These are phyloP conservation scores for Caenorhabditis doughertyi DNA, from an alignment of 2,888 invertebrate genomes.

Conservation along the genomic window DNA sequence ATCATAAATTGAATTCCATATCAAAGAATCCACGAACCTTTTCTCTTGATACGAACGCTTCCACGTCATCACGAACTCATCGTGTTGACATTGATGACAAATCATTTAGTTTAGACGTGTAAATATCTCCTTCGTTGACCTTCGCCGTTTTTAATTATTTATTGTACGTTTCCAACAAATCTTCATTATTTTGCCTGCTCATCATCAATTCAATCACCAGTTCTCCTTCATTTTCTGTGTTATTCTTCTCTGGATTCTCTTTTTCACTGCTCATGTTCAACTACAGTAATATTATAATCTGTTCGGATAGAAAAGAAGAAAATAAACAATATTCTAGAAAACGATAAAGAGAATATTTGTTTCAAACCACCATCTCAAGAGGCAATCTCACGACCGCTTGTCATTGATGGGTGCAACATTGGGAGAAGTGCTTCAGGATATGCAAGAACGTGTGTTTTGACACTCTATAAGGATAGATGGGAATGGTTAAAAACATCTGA, in stretches of 20 bases:
- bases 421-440: slow-evolving; percentile 75
- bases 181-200: slow-evolving; percentile 13
- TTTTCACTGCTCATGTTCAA: slow-evolving; percentile 20
- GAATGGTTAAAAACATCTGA: background rate
- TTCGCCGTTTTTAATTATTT: background rate
- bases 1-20: slow-evolving; percentile 38
- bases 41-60: slow-evolving; percentile 54
- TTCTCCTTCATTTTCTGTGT: slow-evolving; percentile 1
- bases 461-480: background rate
- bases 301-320: background rate
- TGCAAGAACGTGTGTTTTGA: slow-evolving; percentile 73
- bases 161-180: background rate
- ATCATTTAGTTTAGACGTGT: slow-evolving; percentile 60
- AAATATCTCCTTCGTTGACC: slow-evolving; percentile 25
- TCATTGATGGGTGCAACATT: slow-evolving; percentile 78
- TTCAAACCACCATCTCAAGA: slow-evolving; percentile 65
- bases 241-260: slow-evolving; percentile 2
- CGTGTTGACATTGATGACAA: slow-evolving; percentile 59
- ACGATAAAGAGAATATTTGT: slow-evolving; percentile 45
- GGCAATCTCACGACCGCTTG: slow-evolving; percentile 71
- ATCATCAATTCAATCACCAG: background rate
- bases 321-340: slow-evolving; percentile 30
- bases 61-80: slow-evolving; percentile 37
- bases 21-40: slow-evolving; percentile 46
- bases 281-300: slow-evolving; percentile 37